Evolutionary conservation across 2,797 vertebrate species (phyloP).

Genomic region (Lepidocolaptes lacrymiger): DNA sequence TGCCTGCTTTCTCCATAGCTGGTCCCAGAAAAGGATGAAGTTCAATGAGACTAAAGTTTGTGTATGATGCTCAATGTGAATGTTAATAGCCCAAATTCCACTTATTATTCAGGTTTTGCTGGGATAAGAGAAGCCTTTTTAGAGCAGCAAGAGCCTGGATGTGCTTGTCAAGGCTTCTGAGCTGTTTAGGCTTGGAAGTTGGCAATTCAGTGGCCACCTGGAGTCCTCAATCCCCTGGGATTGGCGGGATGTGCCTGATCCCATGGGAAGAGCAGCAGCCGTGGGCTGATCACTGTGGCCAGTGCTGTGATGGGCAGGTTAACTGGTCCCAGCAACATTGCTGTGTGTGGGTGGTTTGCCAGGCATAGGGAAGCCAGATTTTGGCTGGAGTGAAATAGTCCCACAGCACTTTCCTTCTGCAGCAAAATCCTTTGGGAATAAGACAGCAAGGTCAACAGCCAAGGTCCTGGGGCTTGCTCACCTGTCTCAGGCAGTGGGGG

Average conservation of each 20-base stretch:
- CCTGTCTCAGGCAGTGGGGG: not conserved
- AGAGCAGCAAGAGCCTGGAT: not conserved
- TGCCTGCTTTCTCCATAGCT: not conserved
- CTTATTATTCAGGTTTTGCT: not conserved
- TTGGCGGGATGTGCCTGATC: not conserved
- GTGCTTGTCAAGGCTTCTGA: not conserved
- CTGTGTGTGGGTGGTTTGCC: not conserved
- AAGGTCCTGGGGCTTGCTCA: not conserved
- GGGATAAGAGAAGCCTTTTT: not conserved
- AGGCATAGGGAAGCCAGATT: not conserved
- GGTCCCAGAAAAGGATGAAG: not conserved
- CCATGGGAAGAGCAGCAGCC: rapidly evolving
- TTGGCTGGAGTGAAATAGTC: not conserved
- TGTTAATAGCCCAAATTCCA: rapidly evolving
- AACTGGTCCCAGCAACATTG: rapidly evolving
- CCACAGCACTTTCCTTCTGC: not conserved
- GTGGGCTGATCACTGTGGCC: not conserved
- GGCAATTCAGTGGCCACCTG: not conserved
- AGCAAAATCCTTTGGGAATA: not conserved
- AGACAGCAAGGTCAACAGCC: not conserved
- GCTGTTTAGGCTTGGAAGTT: not conserved
- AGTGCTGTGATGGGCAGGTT: not conserved
- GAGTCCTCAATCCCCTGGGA: not conserved
- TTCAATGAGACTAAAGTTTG: not conserved
- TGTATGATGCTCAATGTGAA: not conserved